Conservation (phyloP, 2,888 invertebrate species). For the Melangyna quadrimaculata region DNA sequence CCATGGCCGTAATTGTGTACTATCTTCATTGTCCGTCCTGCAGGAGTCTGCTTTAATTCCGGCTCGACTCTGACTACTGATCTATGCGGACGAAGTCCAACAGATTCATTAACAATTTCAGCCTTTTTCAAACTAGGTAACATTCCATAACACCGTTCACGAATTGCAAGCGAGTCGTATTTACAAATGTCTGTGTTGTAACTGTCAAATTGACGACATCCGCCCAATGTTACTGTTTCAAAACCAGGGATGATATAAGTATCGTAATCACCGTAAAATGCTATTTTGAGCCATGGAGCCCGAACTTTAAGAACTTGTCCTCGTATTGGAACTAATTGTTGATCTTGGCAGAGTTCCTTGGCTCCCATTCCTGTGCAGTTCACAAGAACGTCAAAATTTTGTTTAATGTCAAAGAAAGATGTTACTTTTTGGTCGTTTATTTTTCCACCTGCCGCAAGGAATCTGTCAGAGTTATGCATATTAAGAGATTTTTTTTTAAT, state of each 20-base stretch:
- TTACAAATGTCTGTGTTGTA: constrained; percentile 86
- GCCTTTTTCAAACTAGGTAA: constrained; percentile 86
- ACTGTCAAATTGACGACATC: constrained; percentile 91
- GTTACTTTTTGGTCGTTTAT: constrained; percentile 83
- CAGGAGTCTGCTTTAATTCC: constrained; percentile 81
- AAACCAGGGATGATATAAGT: constrained; percentile 92
- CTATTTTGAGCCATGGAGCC: constrained; percentile 95
- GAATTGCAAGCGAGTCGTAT: constrained; percentile 89
- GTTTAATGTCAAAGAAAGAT: constrained; percentile 84
- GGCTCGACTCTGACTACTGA: constrained; percentile 87
- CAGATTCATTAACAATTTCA: constrained; percentile 84
- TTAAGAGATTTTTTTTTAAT: too few relatives aligned
- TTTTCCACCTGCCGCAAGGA: constrained; percentile 84
- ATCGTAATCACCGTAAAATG: constrained; percentile 92
- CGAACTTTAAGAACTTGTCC: constrained; percentile 91
- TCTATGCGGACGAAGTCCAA: constrained; percentile 92
- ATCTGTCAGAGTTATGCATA: constrained; percentile 82
- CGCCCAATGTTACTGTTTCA: constrained; percentile 90
- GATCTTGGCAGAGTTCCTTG: constrained; percentile 88
- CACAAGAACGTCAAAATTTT: constrained; percentile 86
- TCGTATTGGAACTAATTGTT: constrained; percentile 88
- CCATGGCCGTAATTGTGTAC: constrained; percentile 98
- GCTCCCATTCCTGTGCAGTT: constrained; percentile 95
- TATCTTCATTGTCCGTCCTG: constrained; percentile 83
- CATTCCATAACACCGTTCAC: constrained; percentile 88